Evolutionary conservation across 2,113 vertebrate genomes (phyloP).

Genomic region (Misgurnus anguillicaudatus): DNA sequence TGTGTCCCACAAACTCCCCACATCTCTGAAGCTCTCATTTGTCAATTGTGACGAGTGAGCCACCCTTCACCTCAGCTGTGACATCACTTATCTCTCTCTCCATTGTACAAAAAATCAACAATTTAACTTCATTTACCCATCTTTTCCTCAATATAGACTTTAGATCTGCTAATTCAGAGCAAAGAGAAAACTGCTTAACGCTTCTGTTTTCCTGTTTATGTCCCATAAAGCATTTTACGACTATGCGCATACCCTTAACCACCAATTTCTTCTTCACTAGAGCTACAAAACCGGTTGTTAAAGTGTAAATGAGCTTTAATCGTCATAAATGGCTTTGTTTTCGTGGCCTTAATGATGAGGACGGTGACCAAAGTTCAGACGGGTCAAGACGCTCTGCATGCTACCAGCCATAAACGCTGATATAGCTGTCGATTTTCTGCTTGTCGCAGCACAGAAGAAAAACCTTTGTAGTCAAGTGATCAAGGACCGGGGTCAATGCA

Average conservation of each 20-base stretch:
- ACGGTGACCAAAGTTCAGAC: constrained; percentile 64
- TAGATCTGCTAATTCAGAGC: background rate
- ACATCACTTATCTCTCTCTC: constrained; percentile 13
- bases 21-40: constrained; percentile 6
- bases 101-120: too few species aligned
- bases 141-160: background rate
- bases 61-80: constrained; percentile 29
- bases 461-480: constrained; percentile 38
- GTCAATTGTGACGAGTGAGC: background rate
- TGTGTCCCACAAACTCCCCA: constrained; percentile 10
- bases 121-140: background rate
- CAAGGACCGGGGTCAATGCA: constrained; percentile 53
- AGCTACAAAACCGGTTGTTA: constrained; percentile 44
- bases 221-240: background rate
- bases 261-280: background rate
- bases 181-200: background rate
- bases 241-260: constrained; percentile 5
- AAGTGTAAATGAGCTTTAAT: constrained; percentile 39
- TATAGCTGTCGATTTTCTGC: constrained; percentile 19
- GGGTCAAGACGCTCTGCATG: constrained; percentile 17
- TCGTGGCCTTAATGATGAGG: constrained; percentile 1
- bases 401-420: constrained; percentile 20
- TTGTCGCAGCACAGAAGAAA: background rate
- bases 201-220: background rate
- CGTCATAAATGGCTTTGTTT: constrained; percentile 48